phyloP scores from a whole-genome alignment of 2,113 vertebrate genomes.

The Ctenodactylus gundi region DNA sequence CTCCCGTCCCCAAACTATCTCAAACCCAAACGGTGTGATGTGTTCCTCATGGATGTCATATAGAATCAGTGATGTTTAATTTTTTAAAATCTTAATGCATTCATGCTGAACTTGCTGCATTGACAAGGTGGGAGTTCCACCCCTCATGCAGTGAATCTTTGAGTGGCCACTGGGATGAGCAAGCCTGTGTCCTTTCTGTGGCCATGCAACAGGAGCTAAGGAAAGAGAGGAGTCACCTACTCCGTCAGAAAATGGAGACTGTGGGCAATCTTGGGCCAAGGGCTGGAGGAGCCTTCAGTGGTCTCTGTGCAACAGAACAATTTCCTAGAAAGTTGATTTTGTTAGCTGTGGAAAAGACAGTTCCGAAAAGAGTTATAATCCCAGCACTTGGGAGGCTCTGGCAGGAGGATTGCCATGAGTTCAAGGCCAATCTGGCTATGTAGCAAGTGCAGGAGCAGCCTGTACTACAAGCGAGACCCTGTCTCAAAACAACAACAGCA shows the following conservation, averaged over 20 bases:
- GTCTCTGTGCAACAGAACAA: not conserved
- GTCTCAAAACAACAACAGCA: too few species aligned
- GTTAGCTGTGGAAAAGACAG: not conserved
- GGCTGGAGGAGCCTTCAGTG: rapidly evolving
- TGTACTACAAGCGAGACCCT: too few species aligned
- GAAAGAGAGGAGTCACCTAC: not conserved
- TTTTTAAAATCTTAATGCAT: not conserved
- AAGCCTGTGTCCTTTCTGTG: not conserved
- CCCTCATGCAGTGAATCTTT: not conserved
- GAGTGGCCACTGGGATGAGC: not conserved
- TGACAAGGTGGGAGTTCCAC: not conserved
- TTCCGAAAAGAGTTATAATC: not conserved
- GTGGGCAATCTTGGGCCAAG: not conserved
- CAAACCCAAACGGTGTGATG: not conserved
- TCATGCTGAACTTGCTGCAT: not conserved
- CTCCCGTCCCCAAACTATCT: not conserved
- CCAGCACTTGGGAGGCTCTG: too few species aligned
- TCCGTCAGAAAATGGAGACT: not conserved
- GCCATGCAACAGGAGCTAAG: not conserved
- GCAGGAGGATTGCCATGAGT: too few species aligned
- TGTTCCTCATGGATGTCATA: not conserved
- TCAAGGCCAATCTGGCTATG: too few species aligned
- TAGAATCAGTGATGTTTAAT: not conserved
- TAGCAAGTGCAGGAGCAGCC: too few species aligned
- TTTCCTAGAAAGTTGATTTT: not conserved